Evolutionary conservation across 2,888 invertebrate species (phyloP), one percentile per base, ranked within the genome.

Genomic region (Uropetala carovei): DNA sequence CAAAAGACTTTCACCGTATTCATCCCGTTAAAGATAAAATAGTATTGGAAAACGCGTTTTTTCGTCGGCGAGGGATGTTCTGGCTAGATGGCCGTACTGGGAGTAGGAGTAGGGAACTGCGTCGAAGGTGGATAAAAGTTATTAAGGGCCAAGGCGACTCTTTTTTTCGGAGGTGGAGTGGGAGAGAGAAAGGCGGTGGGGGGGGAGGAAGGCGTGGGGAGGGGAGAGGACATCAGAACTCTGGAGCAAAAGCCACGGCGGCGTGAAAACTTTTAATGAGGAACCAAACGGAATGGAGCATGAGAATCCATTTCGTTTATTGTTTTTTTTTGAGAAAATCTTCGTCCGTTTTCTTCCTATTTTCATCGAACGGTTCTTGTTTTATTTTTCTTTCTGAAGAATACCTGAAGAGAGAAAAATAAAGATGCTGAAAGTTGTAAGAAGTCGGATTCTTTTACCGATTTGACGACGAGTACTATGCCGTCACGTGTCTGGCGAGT

Each of bases 221-320:
- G 22, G 68, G n/a, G 22, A n/a, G 68, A 68, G 11, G 68, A 68
- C 18, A n/a, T 68, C 18, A 68, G 68, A 18, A 68, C n/a, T n/a
- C 68, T 5, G 43, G 68, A n/a, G 68, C 9, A 68, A 68, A 68
- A 68, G 60, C 43, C 5, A 43, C 43, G 68, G 18, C 9, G 68
- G 68, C 68, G 68, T 68, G 68, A 22, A 68, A 68, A 68, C 9
- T 68, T 68, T 68, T 68, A 68, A 68, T 22, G 68, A 68, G 68
- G 68, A 22, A 9, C 68, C 18, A 22, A n/a, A n/a, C 18, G 9
- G 68, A 68, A 68, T 18, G 68, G 22, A 68, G 68, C 16, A n/a
- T 68, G 11, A 18, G 18, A 68, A 68, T 68, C 68, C 7, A 68
- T 68, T 68, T 9, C 68, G 68, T 68, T 68, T 22, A n/a, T 68